Conservation (phyloP, 2,113 vertebrate genomes). For the Nicator chloris region DNA sequence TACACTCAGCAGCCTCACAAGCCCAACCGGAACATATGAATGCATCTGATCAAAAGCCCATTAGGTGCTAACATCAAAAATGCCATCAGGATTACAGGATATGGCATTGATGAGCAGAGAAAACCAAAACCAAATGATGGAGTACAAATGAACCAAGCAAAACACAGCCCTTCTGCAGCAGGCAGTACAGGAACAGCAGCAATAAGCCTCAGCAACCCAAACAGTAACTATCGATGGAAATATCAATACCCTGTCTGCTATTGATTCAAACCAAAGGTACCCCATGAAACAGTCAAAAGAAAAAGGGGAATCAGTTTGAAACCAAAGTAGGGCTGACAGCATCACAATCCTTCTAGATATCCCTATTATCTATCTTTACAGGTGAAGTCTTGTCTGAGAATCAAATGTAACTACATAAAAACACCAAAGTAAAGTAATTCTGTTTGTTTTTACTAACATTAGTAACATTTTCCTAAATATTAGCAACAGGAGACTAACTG, state of each 20-base stretch:
- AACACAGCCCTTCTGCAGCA: not conserved
- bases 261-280: not conserved
- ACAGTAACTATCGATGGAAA: not conserved
- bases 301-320: not conserved
- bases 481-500: not conserved
- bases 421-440: rapidly evolving
- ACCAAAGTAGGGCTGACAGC: not conserved
- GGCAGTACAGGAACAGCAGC: not conserved
- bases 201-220: not conserved
- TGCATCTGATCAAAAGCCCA: not conserved
- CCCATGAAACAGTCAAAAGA: not conserved
- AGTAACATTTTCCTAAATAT: not conserved
- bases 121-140: not conserved
- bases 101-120: not conserved
- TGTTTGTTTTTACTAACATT: not conserved
- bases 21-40: not conserved
- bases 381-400: not conserved
- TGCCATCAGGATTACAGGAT: not conserved
- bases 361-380: not conserved
- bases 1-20: not conserved
- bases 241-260: not conserved
- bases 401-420: not conserved
- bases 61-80: not conserved
- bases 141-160: not conserved
- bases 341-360: not conserved